Base-by-base conservation (phyloP, 2,888 invertebrate genomes). In the Epiperipatus broadwayi region DNA sequence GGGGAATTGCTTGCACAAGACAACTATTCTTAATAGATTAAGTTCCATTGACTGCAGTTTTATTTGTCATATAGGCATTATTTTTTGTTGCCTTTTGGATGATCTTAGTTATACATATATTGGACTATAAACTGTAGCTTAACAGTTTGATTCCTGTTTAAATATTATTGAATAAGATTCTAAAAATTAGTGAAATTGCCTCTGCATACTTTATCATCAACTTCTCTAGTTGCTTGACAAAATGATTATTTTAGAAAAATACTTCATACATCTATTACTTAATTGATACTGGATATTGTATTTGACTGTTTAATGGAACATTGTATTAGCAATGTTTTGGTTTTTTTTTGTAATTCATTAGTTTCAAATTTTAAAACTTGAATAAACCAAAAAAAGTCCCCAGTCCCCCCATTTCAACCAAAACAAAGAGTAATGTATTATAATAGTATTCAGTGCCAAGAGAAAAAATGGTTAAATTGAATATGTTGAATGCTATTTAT, bases 131-230 rank as follows among this genome's bases (percentile, higher is more conserved):
- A 80, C 84, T 46, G 71, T 84, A 21, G 80, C 85, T 5, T 93
- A 91, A 91, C 85, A 87, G 61, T 81, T 78, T 65, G 91, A 93
- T 61, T 87, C 85, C 10, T 91, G 89, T 61, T 85, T 57, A 84
- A 89, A 61, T 93, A 93, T 63, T 89, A 89, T 65, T 15, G 64
- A 62, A 45, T 48, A 48, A 27, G 53, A 59, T 46, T 71, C 54
- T n/a, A 47, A 25, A 54, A 49, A 40, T 41, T 60, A 4, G 53
- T 53, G 36, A 51, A 51, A 41, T 46, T 63, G n/a, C 57, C 59
- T 7, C 48, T 60, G 18, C 54, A 57, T 32, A 51, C 53, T 19
- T 44, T 63, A 15, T 52, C 55, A 8, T 56, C 61, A 16, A 74
- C 79, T 29, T 56, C 59, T 7, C 85, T 87, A 22, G 76, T 87